Evolutionary conservation across 92 coral and sea anemone species (phyloP), one percentile per base, ranked within the genome.

Genomic region (Anthopleura xanthogrammica): DNA sequence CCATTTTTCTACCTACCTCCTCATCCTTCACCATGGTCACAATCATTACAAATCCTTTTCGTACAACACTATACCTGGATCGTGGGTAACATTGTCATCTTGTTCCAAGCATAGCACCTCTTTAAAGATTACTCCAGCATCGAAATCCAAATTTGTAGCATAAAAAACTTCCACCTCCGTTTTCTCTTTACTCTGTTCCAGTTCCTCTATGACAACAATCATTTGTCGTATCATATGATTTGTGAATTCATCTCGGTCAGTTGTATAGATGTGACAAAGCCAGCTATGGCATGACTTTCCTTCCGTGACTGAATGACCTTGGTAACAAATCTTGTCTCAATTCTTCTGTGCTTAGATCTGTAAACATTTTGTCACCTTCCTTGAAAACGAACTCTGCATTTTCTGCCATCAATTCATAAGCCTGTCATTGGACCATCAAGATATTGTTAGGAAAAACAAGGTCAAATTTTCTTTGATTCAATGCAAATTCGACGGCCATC

Each of bases 251-350:
- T 1, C 36, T 39, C 10, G 52, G 20, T 76, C 79, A 12, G 39
- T 48, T 20, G 79, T 76, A 19, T 12, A 76, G 14, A 76, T 76
- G 29, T 76, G 16, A n/a, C 79, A 76, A 0, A 41, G 14, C 79
- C 79, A 76, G 5, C 19, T 39, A 3, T 76, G 55, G 6, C 20
- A 14, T 14, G 1, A 20, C 48, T 16, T 11, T 41, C 9, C 48
- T n/a, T 41, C 79, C 79, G 9, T 76, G 79, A 48, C 79, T 76
- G 24, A 76, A 43, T 14, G 79, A 76, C 19, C 23, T 76, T 13
- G 79, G 79, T 12, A 41, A 0, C 55, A 41, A 12, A 3, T 54
- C 79, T 76, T 16, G 52, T 12, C 12, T 10, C 29, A 76, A 3
- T 39, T 76, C 57, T 4, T 76, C 19, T 54, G 29, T 9, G 41